Evolutionary conservation across 2,888 invertebrate species (phyloP), one percentile per base, ranked within the genome.

Genomic region (Microplitis deprimator): DNA sequence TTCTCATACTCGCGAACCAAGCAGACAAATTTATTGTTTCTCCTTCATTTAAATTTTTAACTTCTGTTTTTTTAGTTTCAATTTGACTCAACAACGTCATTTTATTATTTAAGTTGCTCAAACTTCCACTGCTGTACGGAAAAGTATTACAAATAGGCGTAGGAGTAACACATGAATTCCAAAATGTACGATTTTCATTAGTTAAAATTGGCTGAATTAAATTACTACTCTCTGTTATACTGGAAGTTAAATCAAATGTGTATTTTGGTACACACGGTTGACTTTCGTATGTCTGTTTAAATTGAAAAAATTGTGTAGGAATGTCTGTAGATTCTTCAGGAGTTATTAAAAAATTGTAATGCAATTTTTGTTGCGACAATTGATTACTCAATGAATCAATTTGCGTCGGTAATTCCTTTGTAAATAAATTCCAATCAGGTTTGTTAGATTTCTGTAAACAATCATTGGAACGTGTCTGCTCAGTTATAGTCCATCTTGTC

Each of bases 1-100:
- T 87, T 72, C 86, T 82, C 84, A 89, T 88, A 20, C 87, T 89
- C 4, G 89, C 89, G 74, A 89, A 89, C 88, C 88, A 89, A 2
- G 89, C 87, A 0, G 88, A 86, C 0, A 89, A 74, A 79, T 87
- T 87, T 0, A 86, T 87, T 0, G 88, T 84, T 84, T 88, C 88
- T 59, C 81, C 80, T 70, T 86, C 85, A 7, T 83, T 83, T 4
- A 81, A 81, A 59, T 59, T 77, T 1, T 61, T 16, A 2, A 67
- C 73, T 16, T 77, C n/a, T 0, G 79, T 74, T 7, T 74, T 73
- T 13, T 80, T 82, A 0, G 87, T 86, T 17, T 89, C 88, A 13
- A 89, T 87, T 69, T 88, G 87, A 78, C 87, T 87, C 5, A 89
- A 76, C 20, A 89, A 69, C 0, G 87, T 89, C 81, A 89, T 83